Base-by-base conservation (phyloP, 2,888 invertebrate genomes). In the Lissocephala sabroskyi region DNA sequence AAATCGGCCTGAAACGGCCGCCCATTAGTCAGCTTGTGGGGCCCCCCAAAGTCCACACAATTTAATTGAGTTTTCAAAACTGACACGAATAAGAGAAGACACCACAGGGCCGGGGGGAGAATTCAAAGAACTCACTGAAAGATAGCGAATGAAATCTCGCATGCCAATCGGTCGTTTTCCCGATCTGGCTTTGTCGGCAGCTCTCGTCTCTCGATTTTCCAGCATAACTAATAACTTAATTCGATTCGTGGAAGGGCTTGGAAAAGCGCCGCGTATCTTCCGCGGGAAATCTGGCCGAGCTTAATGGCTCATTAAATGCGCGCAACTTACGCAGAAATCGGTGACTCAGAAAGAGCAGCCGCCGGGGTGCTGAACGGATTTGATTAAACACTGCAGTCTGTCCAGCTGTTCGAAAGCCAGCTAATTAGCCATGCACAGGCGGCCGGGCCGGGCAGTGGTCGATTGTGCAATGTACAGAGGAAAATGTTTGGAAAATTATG, bases 151-250 rank as follows among this genome's bases (percentile, higher is more conserved):
- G 13, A 35, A 14, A 2, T 13, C 7, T 35, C 16, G 16, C 9
- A 35, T 30, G 11, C 11, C n/a, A n/a, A 35, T 13, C 13, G 1
- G 10, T 13, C 14, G 7, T 33, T 33, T 68, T 60, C 50, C 63
- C 35, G 52, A 66, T 37, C 7, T 43, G 13, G 30, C 30, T 56
- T 52, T 58, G 58, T 67, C 45, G 56, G 52, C 61, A 52, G 52
- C 56, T 52, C 14, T 33, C 13, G 11, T 16, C 11, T 13, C 13
- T 11, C 33, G n/a, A 16, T 23, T 23, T 7, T 5, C 44, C 48
- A 49, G 62, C 68, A 73, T 68, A 41, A 59, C 68, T 68, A 68
- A 68, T 73, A 76, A 73, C 73, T 76, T 68, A 73, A 68, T 76
- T 76, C 76, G 73, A 56, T 68, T 61, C 66, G 62, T 68, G 68